Evolutionary conservation across 2,888 invertebrate genomes (phyloP).

Genomic region (Nineta flava): DNA sequence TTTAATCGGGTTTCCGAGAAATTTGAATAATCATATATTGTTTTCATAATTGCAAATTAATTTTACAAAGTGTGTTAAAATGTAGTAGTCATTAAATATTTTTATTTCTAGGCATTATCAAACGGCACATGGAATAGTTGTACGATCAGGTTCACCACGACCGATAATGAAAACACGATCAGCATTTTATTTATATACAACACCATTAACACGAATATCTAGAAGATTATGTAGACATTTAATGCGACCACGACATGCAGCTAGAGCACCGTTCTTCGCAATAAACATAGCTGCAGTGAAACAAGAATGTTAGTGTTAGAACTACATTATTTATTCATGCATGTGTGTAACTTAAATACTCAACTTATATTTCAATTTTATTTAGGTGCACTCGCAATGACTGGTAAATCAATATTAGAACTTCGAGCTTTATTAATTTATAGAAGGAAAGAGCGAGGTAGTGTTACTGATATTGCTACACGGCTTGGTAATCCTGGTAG

Average conservation of each 20-base stretch:
- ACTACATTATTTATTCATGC: not conserved
- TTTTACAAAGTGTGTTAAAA: too few species aligned
- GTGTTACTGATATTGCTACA: constrained; percentile 56
- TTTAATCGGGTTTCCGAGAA: too few species aligned
- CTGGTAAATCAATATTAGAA: constrained; percentile 34
- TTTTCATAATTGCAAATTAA: too few species aligned
- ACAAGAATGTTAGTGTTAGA: constrained; percentile 58
- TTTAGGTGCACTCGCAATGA: constrained; percentile 38
- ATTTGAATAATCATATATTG: too few species aligned
- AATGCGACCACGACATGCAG: constrained; percentile 69
- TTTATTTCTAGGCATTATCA: constrained; percentile 59
- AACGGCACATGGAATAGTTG: constrained; percentile 69
- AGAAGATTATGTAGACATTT: constrained; percentile 72
- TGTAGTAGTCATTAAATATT: too few species aligned
- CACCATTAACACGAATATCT: constrained; percentile 78
- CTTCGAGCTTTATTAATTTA: constrained; percentile 37
- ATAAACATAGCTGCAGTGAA: constrained; percentile 68
- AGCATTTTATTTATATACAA: constrained; percentile 88
- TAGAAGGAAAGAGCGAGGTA: constrained; percentile 41
- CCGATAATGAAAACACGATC: constrained; percentile 96
- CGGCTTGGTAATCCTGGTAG: constrained; percentile 46
- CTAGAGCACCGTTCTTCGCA: constrained; percentile 70
- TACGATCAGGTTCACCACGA: constrained; percentile 62
- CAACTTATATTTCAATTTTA: not conserved
- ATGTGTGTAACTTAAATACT: not conserved